Evolutionary conservation across 2,888 invertebrate genomes (phyloP).

Genomic region (Ischnura elegans): DNA sequence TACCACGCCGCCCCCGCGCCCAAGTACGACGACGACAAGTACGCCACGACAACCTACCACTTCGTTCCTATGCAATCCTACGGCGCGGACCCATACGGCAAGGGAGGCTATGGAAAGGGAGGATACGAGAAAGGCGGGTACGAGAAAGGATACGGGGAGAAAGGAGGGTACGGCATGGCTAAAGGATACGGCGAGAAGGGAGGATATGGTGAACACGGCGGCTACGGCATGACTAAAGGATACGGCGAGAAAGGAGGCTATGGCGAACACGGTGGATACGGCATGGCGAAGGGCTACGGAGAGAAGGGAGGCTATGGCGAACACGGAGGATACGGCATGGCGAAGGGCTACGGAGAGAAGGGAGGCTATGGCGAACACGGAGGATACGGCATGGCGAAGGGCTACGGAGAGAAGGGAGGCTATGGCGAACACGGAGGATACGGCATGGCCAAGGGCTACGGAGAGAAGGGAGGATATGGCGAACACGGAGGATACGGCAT

Average conservation of each 20-base stretch:
- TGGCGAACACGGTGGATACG: background rate
- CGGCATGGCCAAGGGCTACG: background rate
- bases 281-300: background rate
- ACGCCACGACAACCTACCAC: slow-evolving; percentile 56
- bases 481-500: background rate
- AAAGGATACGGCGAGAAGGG: background rate
- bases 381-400: background rate
- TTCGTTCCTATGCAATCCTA: slow-evolving; percentile 42
- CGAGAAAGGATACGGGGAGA: background rate
- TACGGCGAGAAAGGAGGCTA: slow-evolving; percentile 24
- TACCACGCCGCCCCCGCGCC: background rate
- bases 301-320: background rate
- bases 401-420: background rate
- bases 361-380: background rate
- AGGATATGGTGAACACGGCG: background rate
- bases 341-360: background rate
- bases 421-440: background rate
- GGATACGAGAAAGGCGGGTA: background rate
- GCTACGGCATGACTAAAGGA: background rate
- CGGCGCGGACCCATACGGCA: background rate
- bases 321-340: background rate
- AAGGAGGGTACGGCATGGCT: background rate
- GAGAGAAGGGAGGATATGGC: background rate
- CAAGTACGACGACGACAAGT: slow-evolving; percentile 50
- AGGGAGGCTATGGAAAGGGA: background rate